These are phyloP conservation scores for Sternotherus odoratus DNA, from an alignment of 2,797 vertebrate species.

Conservation along the genomic window DNA sequence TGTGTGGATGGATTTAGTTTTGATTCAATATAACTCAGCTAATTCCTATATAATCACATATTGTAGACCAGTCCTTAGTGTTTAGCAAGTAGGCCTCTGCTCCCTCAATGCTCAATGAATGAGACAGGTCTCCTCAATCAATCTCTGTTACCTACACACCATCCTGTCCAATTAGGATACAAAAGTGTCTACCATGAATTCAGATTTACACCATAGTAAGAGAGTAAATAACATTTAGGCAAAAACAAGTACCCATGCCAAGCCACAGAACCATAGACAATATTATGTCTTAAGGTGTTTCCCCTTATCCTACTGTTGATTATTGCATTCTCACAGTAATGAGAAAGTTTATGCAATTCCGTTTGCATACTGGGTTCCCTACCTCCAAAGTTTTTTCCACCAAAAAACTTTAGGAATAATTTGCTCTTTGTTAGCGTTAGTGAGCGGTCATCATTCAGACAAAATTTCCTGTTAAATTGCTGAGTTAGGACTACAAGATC, in stretches of 20 bases:
- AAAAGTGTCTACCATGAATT: not conserved
- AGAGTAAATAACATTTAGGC: not conserved
- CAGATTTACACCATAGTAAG: not conserved
- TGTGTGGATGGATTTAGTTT: too few species aligned
- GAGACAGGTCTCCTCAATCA: not conserved
- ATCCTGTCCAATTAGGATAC: not conserved
- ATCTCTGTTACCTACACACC: not conserved
- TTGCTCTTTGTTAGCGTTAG: not conserved
- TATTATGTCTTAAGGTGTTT: not conserved
- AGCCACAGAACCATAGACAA: not conserved
- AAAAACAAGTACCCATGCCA: not conserved
- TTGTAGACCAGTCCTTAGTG: not conserved
- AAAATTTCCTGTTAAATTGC: not conserved
- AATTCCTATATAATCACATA: too few species aligned
- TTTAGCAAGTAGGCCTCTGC: not conserved
- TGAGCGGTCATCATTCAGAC: not conserved
- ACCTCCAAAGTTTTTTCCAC: not conserved
- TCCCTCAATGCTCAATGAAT: not conserved
- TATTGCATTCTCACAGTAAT: too few species aligned
- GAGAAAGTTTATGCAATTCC: not conserved
- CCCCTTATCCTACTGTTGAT: too few species aligned
- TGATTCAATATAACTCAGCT: too few species aligned
- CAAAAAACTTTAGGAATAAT: not conserved
- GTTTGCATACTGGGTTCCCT: not conserved
- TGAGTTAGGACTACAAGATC: not conserved